phyloP scores from a whole-genome alignment of 2,113 vertebrate species.

The Hypocryptadius cinnamomeus region DNA sequence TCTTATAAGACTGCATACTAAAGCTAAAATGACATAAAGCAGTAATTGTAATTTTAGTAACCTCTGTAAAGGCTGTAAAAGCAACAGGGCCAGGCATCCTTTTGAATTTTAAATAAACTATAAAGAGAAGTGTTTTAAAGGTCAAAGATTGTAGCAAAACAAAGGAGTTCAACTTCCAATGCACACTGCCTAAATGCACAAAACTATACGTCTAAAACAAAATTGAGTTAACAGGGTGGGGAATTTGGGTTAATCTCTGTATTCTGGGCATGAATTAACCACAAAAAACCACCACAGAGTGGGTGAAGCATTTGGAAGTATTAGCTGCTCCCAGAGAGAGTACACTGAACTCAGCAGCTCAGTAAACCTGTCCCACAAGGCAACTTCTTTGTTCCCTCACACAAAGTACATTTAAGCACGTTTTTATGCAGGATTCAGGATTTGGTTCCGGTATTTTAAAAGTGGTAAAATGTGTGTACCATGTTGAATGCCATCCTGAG shows the following conservation, averaged over 20 bases:
- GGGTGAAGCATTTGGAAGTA: background rate
- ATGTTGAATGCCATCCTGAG: background rate
- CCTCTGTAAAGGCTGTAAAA: background rate
- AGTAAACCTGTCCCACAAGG: background rate
- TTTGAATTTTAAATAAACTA: background rate
- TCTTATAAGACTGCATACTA: background rate
- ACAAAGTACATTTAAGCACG: background rate
- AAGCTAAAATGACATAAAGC: background rate
- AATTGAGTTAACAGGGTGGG: background rate
- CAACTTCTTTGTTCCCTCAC: constrained; percentile 9
- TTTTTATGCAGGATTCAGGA: background rate
- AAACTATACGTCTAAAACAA: background rate
- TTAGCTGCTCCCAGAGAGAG: background rate
- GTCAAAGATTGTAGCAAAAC: background rate
- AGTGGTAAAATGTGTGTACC: background rate
- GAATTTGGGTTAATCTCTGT: background rate
- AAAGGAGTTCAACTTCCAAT: background rate
- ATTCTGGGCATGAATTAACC: background rate
- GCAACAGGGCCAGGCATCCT: background rate
- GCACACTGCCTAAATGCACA: background rate
- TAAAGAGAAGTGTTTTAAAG: background rate
- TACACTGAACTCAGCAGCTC: background rate
- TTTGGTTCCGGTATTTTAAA: background rate
- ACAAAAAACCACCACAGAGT: background rate
- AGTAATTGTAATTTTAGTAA: background rate